Percentiles rank a stretch among this genome's conserved stretches.
Evolutionary conservation across 2,888 invertebrate species (phyloP).

Genomic region (Rhabditoides inermis): DNA sequence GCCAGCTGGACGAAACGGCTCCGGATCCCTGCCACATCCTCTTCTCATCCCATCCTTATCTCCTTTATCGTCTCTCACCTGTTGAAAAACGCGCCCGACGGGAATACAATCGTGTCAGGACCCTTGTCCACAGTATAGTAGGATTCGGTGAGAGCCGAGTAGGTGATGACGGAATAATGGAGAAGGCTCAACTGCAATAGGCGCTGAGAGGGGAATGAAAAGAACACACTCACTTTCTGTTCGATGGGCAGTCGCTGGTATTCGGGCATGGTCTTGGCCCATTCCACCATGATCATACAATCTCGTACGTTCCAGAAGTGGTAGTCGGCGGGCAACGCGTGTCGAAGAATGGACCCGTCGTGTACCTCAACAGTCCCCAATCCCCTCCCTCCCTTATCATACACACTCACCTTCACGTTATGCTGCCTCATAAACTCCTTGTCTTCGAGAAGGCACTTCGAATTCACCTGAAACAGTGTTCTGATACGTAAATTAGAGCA

Average conservation of each 20-base stretch:
- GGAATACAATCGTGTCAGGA: slow-evolving; percentile 46
- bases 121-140: slow-evolving; percentile 47
- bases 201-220: too few species aligned
- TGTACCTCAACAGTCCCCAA: too few species aligned
- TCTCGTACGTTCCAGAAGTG: slow-evolving; percentile 48
- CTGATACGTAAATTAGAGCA: background rate
- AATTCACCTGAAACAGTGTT: slow-evolving; percentile 9
- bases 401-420: slow-evolving; percentile 15
- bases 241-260: slow-evolving; percentile 31
- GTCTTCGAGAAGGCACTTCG: slow-evolving; percentile 21
- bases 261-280: slow-evolving; percentile 48
- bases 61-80: background rate
- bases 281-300: slow-evolving; percentile 49
- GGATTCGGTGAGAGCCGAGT: slow-evolving; percentile 48
- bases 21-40: background rate
- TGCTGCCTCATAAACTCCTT: slow-evolving; percentile 19
- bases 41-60: too few species aligned
- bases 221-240: too few species aligned
- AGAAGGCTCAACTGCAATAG: slow-evolving; percentile 41
- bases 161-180: slow-evolving; percentile 49
- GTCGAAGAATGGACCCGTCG: too few species aligned
- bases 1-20: slow-evolving; percentile 17
- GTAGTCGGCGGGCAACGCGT: slow-evolving; percentile 30
- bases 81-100: slow-evolving; percentile 49
- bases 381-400: too few species aligned